A percentile compares a stretch with the other conserved stretches of the same genome.
Conservation (phyloP, 2,888 invertebrate genomes). For the Muschampia plurimacula region DNA sequence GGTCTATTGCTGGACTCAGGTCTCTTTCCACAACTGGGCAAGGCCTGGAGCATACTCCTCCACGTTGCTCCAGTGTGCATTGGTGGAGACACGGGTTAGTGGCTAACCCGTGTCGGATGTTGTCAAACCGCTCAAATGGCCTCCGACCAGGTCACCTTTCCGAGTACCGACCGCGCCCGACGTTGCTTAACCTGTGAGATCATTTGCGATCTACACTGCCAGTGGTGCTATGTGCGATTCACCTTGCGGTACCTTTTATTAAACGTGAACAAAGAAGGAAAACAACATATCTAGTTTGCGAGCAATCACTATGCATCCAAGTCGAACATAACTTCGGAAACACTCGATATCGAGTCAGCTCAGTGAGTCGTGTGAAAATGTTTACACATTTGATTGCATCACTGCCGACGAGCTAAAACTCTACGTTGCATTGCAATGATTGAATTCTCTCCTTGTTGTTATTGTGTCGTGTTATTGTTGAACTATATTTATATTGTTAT, state of each 20-base stretch:
- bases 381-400: conserved; percentile 38
- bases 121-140: no score
- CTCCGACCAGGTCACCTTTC: no score
- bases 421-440: conserved; percentile 20
- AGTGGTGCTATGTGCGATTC: no score
- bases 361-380: conserved; percentile 36
- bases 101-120: no score
- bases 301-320: conserved; percentile 21
- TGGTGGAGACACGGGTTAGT: no score
- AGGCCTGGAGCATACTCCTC: no score
- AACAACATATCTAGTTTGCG: neutral
- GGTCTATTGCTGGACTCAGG: no score
- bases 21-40: no score
- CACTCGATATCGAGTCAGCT: conserved; percentile 28
- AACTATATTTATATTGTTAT: neutral
- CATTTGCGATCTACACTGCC: no score
- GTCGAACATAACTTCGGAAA: conserved; percentile 21
- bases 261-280: neutral
- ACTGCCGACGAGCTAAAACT: conserved; percentile 16
- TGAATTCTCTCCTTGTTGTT: conserved; percentile 15
- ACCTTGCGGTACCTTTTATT: neutral
- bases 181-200: no score
- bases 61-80: no score
- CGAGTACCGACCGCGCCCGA: no score
- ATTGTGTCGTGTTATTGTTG: neutral